Evolutionary conservation across 2,888 invertebrate species (phyloP).

Genomic region (Ashinkailepas kermadecensis): DNA sequence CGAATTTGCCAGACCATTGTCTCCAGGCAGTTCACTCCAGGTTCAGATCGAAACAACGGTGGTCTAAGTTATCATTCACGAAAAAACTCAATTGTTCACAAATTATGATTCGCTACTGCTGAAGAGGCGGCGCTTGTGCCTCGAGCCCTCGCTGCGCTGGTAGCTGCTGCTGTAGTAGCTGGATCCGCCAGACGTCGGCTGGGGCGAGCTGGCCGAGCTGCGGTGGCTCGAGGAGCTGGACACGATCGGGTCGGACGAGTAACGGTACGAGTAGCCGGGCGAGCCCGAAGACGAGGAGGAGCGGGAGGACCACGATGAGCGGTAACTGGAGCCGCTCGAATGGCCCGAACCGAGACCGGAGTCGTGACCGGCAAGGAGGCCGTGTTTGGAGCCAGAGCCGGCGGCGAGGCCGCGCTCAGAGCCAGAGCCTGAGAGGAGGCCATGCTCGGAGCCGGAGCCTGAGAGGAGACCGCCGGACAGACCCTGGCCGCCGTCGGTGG

Average conservation of each 20-base stretch:
- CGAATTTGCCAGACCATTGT: no score
- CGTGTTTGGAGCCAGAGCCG: slow-evolving; percentile 27
- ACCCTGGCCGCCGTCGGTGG: neutral
- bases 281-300: no score
- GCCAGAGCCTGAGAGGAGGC: slow-evolving; percentile 24
- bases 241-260: no score
- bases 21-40: no score
- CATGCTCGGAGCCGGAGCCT: slow-evolving; percentile 33
- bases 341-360: slow-evolving; percentile 10
- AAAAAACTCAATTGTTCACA: no score
- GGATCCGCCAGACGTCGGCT: slow-evolving; percentile 36
- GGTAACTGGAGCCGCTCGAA: neutral
- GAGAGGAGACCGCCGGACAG: neutral
- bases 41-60: no score
- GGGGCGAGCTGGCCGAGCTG: neutral
- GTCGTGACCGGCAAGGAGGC: slow-evolving; percentile 24
- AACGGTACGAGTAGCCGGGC: no score
- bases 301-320: slow-evolving; percentile 25
- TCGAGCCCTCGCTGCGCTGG: no score
- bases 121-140: no score
- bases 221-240: neutral
- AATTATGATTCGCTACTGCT: no score
- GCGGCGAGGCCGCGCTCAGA: slow-evolving; percentile 27
- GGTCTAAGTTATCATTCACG: no score
- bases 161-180: no score